phyloP scores from a whole-genome alignment of 1,140 invertebrate species.

The Dreissena rostriformis region DNA sequence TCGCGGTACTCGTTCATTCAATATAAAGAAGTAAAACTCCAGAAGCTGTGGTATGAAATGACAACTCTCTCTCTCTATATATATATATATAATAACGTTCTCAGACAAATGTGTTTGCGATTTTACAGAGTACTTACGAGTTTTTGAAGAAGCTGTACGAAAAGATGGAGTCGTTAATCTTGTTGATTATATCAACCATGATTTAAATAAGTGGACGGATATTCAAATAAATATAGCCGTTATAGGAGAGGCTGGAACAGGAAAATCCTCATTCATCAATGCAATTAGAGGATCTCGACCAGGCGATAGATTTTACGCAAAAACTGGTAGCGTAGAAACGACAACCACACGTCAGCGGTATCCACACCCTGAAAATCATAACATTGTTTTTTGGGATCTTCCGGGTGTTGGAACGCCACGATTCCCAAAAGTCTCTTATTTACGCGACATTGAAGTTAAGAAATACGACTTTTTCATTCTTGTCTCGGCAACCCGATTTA shows the following conservation, averaged over 20 bases:
- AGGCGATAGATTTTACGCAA: not conserved
- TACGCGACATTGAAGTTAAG: not conserved
- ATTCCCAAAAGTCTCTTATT: not conserved
- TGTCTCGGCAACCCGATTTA: not conserved
- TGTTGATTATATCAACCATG: no score
- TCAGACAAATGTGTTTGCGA: no score
- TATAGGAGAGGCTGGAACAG: not conserved
- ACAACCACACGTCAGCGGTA: not conserved
- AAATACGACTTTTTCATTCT: slow-evolving; percentile 35
- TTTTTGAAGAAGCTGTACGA: no score
- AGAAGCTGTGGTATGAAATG: no score
- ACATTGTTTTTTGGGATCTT: not conserved
- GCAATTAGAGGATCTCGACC: not conserved
- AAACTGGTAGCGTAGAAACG: not conserved
- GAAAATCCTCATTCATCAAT: slow-evolving; percentile 17
- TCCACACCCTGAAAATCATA: not conserved
- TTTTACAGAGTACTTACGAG: no score
- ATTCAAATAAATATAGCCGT: slow-evolving; percentile 7
- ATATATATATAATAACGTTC: no score
- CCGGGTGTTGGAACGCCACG: not conserved
- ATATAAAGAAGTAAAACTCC: no score
- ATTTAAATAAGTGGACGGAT: not conserved
- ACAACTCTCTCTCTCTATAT: no score
- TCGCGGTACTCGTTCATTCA: no score
- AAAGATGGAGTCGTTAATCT: no score